A percentile compares a stretch with the other conserved stretches of the same genome.
Conservation (phyloP, 2,888 invertebrate species). For the Rotaria macrura region DNA sequence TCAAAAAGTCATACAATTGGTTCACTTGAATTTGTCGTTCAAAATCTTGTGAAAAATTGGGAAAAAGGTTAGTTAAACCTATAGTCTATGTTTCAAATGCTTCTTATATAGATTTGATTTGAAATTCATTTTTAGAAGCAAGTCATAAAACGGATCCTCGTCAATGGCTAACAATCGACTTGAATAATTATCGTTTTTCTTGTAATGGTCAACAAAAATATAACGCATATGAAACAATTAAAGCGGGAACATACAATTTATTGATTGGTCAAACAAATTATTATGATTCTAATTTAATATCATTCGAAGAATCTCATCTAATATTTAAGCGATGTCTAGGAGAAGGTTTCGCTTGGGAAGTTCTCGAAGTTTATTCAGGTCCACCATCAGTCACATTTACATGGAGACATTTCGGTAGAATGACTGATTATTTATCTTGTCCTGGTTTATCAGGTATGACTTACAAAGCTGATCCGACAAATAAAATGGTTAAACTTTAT, state of each 20-base stretch:
- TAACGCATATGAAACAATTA: slow-evolving; percentile 36
- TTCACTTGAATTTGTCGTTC: slow-evolving; percentile 43
- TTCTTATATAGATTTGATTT: no score
- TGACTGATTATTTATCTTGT: slow-evolving; percentile 35
- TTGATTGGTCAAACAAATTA: slow-evolving; percentile 36
- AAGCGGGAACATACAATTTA: slow-evolving; percentile 41
- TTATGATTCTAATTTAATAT: slow-evolving; percentile 37
- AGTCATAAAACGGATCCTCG: slow-evolving; percentile 39
- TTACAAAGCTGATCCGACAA: neutral
- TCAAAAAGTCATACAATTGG: slow-evolving; percentile 38
- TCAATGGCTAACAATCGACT: slow-evolving; percentile 36
- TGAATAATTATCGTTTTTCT: slow-evolving; percentile 35
- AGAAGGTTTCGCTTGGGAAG: slow-evolving; percentile 39
- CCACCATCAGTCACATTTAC: slow-evolving; percentile 41
- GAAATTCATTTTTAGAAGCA: slow-evolving; percentile 37
- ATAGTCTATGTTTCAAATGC: no score
- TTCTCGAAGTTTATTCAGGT: slow-evolving; percentile 38
- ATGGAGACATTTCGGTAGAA: slow-evolving; percentile 42
- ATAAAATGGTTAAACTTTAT: slow-evolving; percentile 1
- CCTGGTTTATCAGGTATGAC: neutral
- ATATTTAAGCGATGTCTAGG: slow-evolving; percentile 37
- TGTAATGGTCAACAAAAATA: slow-evolving; percentile 37
- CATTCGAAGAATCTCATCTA: slow-evolving; percentile 38
- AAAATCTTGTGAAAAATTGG: slow-evolving; percentile 47
- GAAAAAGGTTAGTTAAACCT: slow-evolving; percentile 35